Conservation (phyloP, 2,113 vertebrate species). For the Prietella phreatophila region DNA sequence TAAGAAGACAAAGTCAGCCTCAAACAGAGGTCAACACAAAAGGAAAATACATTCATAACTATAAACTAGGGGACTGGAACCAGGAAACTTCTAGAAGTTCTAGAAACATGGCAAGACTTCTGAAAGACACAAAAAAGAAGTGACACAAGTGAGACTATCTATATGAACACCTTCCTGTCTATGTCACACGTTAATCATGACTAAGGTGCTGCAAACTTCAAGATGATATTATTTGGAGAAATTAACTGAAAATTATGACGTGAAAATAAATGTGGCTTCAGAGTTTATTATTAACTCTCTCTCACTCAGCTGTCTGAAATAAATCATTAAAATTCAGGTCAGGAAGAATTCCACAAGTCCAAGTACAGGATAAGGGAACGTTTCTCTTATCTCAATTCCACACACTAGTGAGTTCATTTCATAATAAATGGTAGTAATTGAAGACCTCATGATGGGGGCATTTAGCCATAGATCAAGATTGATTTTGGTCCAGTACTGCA, state of each 20-base stretch:
- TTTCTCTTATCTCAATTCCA: not conserved
- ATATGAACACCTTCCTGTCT: not conserved
- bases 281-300: constrained; percentile 4
- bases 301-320: constrained; percentile 8
- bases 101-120: not conserved
- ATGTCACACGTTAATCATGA: not conserved
- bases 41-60: not conserved
- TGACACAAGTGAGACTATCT: not conserved
- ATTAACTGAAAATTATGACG: constrained; percentile 5
- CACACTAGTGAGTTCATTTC: not conserved
- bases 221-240: not conserved
- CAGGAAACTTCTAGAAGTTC: not conserved
- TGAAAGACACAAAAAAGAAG: not conserved
- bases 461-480: constrained; percentile 15
- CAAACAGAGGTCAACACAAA: not conserved
- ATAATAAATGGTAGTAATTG: constrained; percentile 17
- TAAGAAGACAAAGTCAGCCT: not conserved
- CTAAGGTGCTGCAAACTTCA: not conserved
- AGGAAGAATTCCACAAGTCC: not conserved
- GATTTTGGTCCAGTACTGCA: not conserved
- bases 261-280: not conserved
- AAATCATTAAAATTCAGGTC: constrained; percentile 3
- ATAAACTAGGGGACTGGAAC: not conserved
- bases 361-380: not conserved
- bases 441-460: not conserved